Conservation (phyloP, 1,140 invertebrate species). For the Aphaenogaster ashmeadi region DNA sequence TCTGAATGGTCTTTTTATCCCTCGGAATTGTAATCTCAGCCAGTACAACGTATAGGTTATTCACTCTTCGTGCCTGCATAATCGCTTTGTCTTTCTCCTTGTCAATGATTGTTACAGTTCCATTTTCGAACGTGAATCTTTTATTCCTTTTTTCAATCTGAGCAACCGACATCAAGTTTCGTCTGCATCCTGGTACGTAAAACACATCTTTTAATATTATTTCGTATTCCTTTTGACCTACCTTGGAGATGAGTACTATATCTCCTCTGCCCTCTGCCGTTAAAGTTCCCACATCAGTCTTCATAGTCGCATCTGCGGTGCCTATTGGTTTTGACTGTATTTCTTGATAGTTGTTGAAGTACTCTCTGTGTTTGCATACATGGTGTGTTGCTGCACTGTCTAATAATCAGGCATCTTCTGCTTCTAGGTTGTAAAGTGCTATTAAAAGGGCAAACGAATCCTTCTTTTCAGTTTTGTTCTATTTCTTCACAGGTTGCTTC, state of each 20-base stretch:
- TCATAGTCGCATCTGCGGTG: neutral
- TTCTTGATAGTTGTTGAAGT: neutral
- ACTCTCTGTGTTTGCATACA: constrained; percentile 24
- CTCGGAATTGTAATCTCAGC: neutral
- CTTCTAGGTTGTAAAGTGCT: neutral
- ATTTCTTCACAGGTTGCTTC: neutral
- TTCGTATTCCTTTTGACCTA: neutral
- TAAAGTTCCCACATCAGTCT: neutral
- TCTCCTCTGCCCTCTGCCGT: constrained; percentile 1
- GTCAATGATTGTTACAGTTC: neutral
- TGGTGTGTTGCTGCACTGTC: constrained; percentile 36
- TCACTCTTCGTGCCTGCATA: neutral
- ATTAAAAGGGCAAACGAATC: neutral
- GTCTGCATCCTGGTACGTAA: constrained; percentile 6
- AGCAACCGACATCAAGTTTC: constrained; percentile 15
- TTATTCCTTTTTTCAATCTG: neutral
- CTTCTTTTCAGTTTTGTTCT: neutral
- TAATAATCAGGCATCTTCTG: neutral
- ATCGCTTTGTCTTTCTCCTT: too few relatives aligned
- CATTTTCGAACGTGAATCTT: neutral
- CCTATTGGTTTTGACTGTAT: neutral
- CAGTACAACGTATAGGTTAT: neutral
- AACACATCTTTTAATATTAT: constrained; percentile 11
- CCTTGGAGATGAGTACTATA: neutral
- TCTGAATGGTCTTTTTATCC: neutral